These are phyloP conservation scores for Agrilus mali DNA, from an alignment of 2,888 invertebrate species.

Conservation along the genomic window DNA sequence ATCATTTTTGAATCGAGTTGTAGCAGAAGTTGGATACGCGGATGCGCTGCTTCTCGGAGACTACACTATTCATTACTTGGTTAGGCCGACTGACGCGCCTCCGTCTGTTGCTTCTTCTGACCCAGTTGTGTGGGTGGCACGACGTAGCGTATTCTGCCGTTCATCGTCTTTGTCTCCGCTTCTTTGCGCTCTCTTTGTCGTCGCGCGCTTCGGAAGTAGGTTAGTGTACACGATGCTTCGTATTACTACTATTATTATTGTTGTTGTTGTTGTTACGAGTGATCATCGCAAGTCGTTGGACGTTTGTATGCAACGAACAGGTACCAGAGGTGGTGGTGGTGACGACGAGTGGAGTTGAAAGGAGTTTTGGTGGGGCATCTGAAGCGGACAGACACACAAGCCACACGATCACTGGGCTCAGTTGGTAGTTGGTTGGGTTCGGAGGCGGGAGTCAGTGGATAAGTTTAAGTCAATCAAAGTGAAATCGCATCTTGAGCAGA, in stretches of 20 bases:
- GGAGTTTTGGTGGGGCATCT: too few relatives aligned
- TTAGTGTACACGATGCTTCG: constrained; percentile 27
- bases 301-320: constrained; percentile 28
- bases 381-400: too few relatives aligned
- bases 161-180: constrained; percentile 4
- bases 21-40: neutral
- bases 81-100: neutral
- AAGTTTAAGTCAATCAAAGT: too few relatives aligned
- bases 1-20: neutral
- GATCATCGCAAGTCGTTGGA: constrained; percentile 13
- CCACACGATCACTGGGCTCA: too few relatives aligned
- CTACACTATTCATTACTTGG: neutral
- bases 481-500: too few relatives aligned
- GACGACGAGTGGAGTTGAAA: constrained; percentile 29
- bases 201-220: constrained; percentile 27
- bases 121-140: constrained; percentile 32
- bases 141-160: constrained; percentile 7
- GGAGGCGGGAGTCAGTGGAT: too few relatives aligned
- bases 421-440: too few relatives aligned
- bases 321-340: constrained; percentile 32
- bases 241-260: constrained; percentile 7
- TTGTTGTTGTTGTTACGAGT: constrained; percentile 11
- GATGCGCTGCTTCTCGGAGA: neutral
- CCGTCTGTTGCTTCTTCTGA: constrained; percentile 20
- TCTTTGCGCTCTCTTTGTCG: constrained; percentile 25